Conservation (phyloP, 2,113 vertebrate genomes). For the Neoarius graeffei region DNA sequence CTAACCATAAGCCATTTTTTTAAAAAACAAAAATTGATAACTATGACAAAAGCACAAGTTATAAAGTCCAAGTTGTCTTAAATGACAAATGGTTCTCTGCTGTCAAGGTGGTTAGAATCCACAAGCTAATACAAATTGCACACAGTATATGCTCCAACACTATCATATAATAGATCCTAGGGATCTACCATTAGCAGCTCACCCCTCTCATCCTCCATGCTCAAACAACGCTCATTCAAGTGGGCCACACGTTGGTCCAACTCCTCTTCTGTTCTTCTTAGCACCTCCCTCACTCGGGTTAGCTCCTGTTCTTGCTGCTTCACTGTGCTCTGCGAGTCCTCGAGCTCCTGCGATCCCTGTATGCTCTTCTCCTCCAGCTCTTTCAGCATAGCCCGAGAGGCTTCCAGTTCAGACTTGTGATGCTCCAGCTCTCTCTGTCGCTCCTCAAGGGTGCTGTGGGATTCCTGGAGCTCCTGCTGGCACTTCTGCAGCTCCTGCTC, state of each 20-base stretch:
- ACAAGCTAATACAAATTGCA: background rate
- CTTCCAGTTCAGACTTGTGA: slow-evolving; percentile 56
- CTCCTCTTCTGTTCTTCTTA: slow-evolving; percentile 75
- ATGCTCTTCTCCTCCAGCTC: slow-evolving; percentile 71
- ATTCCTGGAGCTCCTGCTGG: slow-evolving; percentile 58
- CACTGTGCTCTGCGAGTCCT: slow-evolving; percentile 67
- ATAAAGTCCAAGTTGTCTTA: background rate
- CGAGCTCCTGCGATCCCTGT: slow-evolving; percentile 69
- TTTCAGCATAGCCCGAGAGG: slow-evolving; percentile 52
- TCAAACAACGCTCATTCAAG: slow-evolving; percentile 76
- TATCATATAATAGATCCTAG: background rate
- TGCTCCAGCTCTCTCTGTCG: slow-evolving; percentile 57
- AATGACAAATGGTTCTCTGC: background rate
- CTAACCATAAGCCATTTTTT: background rate
- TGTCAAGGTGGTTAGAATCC: background rate
- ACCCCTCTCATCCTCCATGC: slow-evolving; percentile 85
- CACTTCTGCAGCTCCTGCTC: slow-evolving; percentile 62
- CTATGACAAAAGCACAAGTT: background rate
- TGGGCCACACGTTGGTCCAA: slow-evolving; percentile 77
- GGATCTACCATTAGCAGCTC: slow-evolving; percentile 7
- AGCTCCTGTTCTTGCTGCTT: slow-evolving; percentile 74
- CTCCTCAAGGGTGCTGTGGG: slow-evolving; percentile 55
- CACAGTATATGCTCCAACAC: background rate
- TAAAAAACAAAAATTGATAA: background rate
- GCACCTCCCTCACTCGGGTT: slow-evolving; percentile 69